Base-by-base conservation (phyloP, 2,113 vertebrate species). In the Cebidichthys violaceus region DNA sequence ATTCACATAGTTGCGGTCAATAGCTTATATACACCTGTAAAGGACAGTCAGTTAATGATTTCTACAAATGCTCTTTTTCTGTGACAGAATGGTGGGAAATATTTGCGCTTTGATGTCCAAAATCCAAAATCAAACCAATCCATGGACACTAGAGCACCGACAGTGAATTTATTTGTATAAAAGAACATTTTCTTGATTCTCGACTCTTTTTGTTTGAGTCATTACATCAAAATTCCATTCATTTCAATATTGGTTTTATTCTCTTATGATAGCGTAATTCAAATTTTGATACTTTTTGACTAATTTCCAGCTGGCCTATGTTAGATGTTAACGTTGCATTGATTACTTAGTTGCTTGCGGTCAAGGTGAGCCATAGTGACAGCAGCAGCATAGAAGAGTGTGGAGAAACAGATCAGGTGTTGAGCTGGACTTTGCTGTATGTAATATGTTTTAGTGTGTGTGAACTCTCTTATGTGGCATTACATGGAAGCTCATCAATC, bases 401-500 rank as follows among this genome's bases (percentile, higher is more conserved):
- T 3, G 37, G n/a, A 66, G 17, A 66, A 20, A 33, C 29, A 22
- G 31, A 50, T 15, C 60, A 50, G 55, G 33, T 31, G 37, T 15
- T 75, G 65, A 57, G 35, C 27, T 31, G 45, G 18, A 18, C 62
- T 24, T 45, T 43, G 17, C 13, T 70, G 13, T 27, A 69, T 76
- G n/a, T 33, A 55, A 70, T 50, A 68, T 33, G 7, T 86, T 78
- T 79, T 59, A 71, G 33, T 50, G 7, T 17, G 50, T 59, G 41
- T 62, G 1, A 69, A 81, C n/a, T 76, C 52, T 39, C 60, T 57
- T 62, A 62, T 79, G 79, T 79, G 55, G 0, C 62, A 73, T 60
- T 39, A 54, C 31, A 45, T 14, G 59, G 13, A 15, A 71, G 35
- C 64, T 77, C 64, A 47, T 84, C 54, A 77, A 81, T 88, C 33